These are phyloP conservation scores for Macrosteles quadrilineatus DNA, from an alignment of 1,140 invertebrate genomes.

Conservation along the genomic window DNA sequence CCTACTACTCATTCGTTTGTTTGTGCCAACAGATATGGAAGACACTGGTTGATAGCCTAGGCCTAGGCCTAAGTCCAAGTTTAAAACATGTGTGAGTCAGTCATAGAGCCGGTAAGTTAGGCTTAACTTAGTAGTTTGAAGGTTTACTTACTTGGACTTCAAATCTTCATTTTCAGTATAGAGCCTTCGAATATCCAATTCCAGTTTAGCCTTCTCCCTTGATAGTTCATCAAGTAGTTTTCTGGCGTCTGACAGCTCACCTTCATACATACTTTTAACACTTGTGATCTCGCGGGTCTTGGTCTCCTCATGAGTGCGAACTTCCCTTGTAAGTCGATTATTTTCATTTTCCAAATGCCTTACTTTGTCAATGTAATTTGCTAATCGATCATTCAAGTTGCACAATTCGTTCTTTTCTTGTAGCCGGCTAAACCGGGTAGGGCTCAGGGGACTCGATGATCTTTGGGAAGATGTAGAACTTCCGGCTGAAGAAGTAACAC, in stretches of 20 bases:
- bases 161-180: constrained; percentile 86
- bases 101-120: too few species aligned
- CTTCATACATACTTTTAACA: constrained; percentile 90
- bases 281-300: constrained; percentile 81
- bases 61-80: too few species aligned
- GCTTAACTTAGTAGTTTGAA: too few species aligned
- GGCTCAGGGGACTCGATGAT: constrained; percentile 79
- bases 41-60: too few species aligned
- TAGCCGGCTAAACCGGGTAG: constrained; percentile 82
- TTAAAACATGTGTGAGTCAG: too few species aligned
- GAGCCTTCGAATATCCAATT: constrained; percentile 85
- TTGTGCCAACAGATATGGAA: too few species aligned
- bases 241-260: constrained; percentile 84
- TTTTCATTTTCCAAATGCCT: constrained; percentile 91
- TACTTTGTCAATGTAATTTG: constrained; percentile 93
- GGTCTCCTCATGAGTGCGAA: constrained; percentile 79
- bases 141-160: constrained; percentile 75
- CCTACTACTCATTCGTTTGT: too few species aligned
- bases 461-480: constrained; percentile 51
- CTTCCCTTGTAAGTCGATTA: constrained; percentile 75
- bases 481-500: neutral
- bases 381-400: constrained; percentile 93
- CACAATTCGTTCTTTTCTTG: constrained; percentile 94
- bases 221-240: constrained; percentile 87
- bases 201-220: constrained; percentile 84